Evolutionary conservation across 2,113 vertebrate species (phyloP).

Genomic region (Coturnix japonica): DNA sequence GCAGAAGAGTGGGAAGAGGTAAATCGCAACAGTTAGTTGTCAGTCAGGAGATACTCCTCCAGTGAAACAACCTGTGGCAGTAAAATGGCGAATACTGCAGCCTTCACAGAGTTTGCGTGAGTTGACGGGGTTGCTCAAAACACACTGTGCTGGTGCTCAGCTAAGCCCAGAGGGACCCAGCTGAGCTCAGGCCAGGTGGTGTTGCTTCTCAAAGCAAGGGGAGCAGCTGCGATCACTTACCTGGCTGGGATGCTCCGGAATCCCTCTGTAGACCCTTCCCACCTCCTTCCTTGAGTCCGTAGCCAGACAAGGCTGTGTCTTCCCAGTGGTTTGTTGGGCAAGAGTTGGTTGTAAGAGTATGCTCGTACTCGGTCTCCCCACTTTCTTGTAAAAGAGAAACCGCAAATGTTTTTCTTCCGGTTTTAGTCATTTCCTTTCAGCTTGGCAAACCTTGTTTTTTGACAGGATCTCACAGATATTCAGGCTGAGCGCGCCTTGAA

Average conservation of each 20-base stretch:
- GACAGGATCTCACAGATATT: background rate
- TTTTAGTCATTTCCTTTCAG: constrained; percentile 65
- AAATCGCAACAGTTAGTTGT: background rate
- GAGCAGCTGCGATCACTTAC: background rate
- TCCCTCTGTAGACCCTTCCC: background rate
- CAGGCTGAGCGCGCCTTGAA: background rate
- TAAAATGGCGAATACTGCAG: background rate
- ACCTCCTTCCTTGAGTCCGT: rapidly evolving
- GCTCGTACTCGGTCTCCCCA: background rate
- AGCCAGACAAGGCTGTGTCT: background rate
- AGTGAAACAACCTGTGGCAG: rapidly evolving
- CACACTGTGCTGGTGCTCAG: rapidly evolving
- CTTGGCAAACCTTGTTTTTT: background rate
- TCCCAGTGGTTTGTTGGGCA: background rate
- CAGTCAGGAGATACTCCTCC: background rate
- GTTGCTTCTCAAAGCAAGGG: background rate
- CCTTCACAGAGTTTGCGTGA: background rate
- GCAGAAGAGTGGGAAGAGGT: background rate
- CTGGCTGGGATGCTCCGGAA: background rate
- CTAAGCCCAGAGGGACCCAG: background rate
- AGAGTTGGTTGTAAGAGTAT: background rate
- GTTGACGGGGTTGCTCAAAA: background rate
- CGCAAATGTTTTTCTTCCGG: constrained; percentile 63
- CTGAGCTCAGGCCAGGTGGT: background rate
- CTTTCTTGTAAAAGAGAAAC: constrained; percentile 27